phyloP scores from a whole-genome alignment of 1,140 invertebrate species.

The Drosophila lacertosa region DNA sequence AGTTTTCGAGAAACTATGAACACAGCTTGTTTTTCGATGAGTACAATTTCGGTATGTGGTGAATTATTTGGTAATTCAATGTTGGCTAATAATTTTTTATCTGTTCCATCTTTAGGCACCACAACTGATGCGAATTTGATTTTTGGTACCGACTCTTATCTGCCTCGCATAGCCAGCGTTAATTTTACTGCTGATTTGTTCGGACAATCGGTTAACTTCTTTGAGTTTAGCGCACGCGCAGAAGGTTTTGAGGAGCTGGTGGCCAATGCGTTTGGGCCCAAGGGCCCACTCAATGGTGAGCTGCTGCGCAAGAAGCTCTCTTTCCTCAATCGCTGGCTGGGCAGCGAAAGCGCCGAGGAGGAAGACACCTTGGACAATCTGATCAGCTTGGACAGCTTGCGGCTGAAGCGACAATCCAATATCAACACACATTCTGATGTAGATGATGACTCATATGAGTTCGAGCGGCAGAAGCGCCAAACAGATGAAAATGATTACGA shows the following conservation, averaged over 20 bases:
- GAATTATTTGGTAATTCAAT: neutral
- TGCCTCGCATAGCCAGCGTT: conserved; percentile 91
- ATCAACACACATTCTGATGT: too few relatives aligned
- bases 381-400: conserved; percentile 66
- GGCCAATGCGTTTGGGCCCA: conserved; percentile 91
- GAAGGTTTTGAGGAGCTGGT: conserved; percentile 94
- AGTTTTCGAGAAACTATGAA: conserved; percentile 96
- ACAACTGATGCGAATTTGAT: conserved; percentile 90
- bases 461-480: conserved; percentile 63
- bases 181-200: conserved; percentile 96
- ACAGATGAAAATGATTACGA: conserved; percentile 44
- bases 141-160: conserved; percentile 94
- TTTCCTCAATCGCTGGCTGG: conserved; percentile 78
- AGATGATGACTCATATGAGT: conserved; percentile 58
- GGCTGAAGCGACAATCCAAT: conserved; percentile 65
- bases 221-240: conserved; percentile 89
- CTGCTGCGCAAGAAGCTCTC: conserved; percentile 87
- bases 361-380: conserved; percentile 74
- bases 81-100: too few relatives aligned
- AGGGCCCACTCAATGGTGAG: conserved; percentile 88
- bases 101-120: conserved; percentile 36
- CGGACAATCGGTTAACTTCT: conserved; percentile 93
- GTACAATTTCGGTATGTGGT: conserved; percentile 88
- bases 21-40: conserved; percentile 93
- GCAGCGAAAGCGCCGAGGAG: conserved; percentile 65